Evolutionary conservation across 2,888 invertebrate genomes (phyloP), one percentile per base, ranked within the genome.

Genomic region (Mamestra brassicae): DNA sequence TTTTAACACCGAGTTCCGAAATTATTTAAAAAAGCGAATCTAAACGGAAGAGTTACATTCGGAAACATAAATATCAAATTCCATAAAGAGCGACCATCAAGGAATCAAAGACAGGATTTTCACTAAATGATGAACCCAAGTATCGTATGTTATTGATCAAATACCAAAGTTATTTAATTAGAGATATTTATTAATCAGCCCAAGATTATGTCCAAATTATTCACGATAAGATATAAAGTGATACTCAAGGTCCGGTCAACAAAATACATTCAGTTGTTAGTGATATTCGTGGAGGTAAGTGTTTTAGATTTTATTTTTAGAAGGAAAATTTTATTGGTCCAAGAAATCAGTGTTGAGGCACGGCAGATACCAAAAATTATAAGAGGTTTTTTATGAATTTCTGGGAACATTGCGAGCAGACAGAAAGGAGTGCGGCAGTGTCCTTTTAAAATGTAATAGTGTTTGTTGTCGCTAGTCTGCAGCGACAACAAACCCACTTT

Each of bases 211-310:
- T 45, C 26, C 36, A 15, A 76, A 75, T 72, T 75, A 80, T 71
- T 77, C 17, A 42, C 58, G 87, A 86, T 86, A 82, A 84, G 78
- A 85, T 74, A 69, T 36, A 17, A 60, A 78, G 7, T 42, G 4
- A 52, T 60, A 62, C 67, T 60, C 76, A 72, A 83, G 78, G 77
- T 60, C 47, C 54, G n/a, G 52, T 67, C 58, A 76, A 61, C 62
- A 57, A 63, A 74, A 74, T 54, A 55, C 0, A 57, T 80, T 84
- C 55, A 84, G 80, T 86, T 76, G 50, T 77, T 36, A 17, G 75
- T 74, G 71, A 52, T 17, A 60, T 71, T 66, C 1, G 38, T 76
- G 54, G 63, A 78, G 86, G 86, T 87, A 78, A 87, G 86, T 84
- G 26, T 58, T 10, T 38, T 13, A 36, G 38, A 68, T 69, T 63